A percentile compares a stretch with the other conserved stretches of the same genome.
Conservation (phyloP, 92 coral and sea anemone genomes). For the Plumapathes pennacea region DNA sequence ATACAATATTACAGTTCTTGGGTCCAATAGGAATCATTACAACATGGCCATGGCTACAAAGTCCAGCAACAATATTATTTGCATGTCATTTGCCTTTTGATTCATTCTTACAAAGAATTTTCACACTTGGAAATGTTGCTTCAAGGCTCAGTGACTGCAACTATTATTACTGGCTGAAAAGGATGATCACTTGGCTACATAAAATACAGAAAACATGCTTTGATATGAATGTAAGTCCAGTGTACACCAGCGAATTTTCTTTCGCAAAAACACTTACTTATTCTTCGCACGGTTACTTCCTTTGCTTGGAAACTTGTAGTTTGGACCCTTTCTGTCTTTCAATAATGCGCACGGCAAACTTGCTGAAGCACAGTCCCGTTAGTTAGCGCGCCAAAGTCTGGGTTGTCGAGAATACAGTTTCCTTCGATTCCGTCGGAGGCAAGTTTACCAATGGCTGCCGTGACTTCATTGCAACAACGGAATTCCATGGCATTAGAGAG, state of each 20-base stretch:
- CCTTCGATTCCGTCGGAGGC: slow-evolving; percentile 34
- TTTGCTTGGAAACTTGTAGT: slow-evolving; percentile 34
- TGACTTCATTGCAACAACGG: slow-evolving; percentile 41
- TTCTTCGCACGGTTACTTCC: slow-evolving; percentile 31
- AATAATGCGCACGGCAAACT: slow-evolving; percentile 45
- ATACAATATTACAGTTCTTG: too few relatives aligned
- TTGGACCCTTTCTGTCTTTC: slow-evolving; percentile 27
- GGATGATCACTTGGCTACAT: neutral
- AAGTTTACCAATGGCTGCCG: slow-evolving; percentile 22
- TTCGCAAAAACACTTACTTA: slow-evolving; percentile 25
- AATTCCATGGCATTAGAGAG: too few relatives aligned
- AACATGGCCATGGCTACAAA: too few relatives aligned
- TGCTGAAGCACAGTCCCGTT: slow-evolving; percentile 35
- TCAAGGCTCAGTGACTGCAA: neutral
- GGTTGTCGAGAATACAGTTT: slow-evolving; percentile 24
- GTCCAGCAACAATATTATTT: neutral
- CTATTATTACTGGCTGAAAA: neutral
- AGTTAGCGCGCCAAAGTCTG: slow-evolving; percentile 38
- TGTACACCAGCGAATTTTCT: too few relatives aligned
- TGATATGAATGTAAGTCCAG: too few relatives aligned
- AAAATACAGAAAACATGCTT: too few relatives aligned
- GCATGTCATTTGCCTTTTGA: slow-evolving; percentile 1
- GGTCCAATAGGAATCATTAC: neutral
- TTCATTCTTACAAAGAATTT: slow-evolving; percentile 8
- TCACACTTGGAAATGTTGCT: slow-evolving; percentile 2